Percentiles rank a stretch among this genome's conserved stretches.
Conservation (phyloP, 2,888 invertebrate species). For the Chirona hameri region DNA sequence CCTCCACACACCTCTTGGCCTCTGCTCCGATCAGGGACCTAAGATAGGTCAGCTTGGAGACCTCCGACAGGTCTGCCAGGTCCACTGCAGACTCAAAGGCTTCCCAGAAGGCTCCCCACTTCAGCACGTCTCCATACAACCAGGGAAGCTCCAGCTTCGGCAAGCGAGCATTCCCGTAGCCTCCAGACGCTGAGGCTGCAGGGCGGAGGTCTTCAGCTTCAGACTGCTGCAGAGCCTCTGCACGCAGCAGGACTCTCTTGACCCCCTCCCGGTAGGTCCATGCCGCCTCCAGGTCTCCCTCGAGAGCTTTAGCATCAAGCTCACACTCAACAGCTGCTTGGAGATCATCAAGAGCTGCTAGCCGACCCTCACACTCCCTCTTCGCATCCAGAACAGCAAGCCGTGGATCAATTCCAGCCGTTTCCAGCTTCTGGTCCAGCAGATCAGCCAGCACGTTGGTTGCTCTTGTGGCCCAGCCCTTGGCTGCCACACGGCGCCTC, state of each 20-base stretch:
- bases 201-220: background rate
- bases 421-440: too few relatives aligned
- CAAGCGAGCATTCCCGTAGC: background rate
- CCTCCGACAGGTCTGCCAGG: background rate
- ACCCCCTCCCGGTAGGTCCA: background rate
- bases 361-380: background rate
- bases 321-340: background rate
- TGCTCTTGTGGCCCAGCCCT: too few relatives aligned
- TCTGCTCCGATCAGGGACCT: background rate
- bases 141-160: background rate
- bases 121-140: background rate
- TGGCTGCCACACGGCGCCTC: too few relatives aligned
- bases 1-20: background rate
- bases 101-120: background rate
- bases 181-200: background rate
- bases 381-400: background rate
- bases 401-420: too few relatives aligned
- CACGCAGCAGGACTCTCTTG: background rate
- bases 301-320: background rate
- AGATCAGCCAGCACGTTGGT: too few relatives aligned
- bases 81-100: background rate
- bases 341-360: background rate
- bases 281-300: background rate
- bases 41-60: background rate
- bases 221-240: background rate